These are phyloP conservation scores for Alviniconcha marisindica DNA, from an alignment of 1,140 invertebrate species.

Conservation along the genomic window DNA sequence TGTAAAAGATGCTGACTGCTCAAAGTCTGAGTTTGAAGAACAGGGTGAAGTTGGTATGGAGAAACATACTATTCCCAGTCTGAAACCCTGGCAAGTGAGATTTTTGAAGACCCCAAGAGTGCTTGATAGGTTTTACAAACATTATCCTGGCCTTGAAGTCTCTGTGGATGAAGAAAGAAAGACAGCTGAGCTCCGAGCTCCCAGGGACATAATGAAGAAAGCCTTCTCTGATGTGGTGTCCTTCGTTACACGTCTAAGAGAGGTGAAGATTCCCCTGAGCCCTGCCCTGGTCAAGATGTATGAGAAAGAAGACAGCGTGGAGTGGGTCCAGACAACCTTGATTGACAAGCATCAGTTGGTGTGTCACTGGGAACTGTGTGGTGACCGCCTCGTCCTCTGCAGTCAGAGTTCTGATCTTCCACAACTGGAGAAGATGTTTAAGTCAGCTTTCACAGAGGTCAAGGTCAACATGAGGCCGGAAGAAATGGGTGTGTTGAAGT, in stretches of 20 bases:
- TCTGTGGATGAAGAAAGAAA: not conserved
- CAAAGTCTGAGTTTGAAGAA: not conserved
- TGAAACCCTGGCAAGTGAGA: not conserved
- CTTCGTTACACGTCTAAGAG: not conserved
- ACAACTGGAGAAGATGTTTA: not conserved
- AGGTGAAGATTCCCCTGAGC: not conserved
- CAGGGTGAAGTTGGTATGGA: not conserved
- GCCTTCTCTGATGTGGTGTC: conserved; percentile 1
- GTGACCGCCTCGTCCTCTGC: not conserved
- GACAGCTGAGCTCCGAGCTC: not conserved
- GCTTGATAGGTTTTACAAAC: not conserved
- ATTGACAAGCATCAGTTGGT: not conserved
- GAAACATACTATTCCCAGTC: not conserved
- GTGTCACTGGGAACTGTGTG: not conserved
- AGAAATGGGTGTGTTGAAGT: not conserved
- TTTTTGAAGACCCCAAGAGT: not conserved
- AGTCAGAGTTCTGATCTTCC: not conserved
- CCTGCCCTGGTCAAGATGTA: not conserved
- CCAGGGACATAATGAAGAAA: not conserved
- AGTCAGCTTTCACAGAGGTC: not conserved
- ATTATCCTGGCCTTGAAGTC: not conserved
- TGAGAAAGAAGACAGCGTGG: not conserved
- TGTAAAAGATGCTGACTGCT: not conserved
- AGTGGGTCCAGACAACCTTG: not conserved
- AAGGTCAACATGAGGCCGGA: not conserved